Evolutionary conservation across 2,113 vertebrate species (phyloP).

Genomic region (Pteropus alecto): DNA sequence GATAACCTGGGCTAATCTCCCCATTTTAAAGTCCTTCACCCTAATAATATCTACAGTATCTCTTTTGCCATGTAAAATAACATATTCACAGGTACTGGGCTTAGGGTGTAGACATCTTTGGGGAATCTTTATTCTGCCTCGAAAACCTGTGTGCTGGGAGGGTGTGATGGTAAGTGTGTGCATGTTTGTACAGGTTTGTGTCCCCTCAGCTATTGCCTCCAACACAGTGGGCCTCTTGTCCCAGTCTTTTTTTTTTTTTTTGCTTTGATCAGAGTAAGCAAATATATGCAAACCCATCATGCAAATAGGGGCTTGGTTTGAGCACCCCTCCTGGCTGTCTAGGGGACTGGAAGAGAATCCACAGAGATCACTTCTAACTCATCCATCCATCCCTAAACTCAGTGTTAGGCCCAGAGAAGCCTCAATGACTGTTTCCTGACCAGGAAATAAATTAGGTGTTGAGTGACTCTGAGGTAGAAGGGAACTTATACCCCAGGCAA

Average conservation of each 20-base stretch:
- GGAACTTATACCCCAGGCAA: background rate
- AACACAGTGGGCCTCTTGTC: background rate
- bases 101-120: background rate
- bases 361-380: background rate
- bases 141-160: background rate
- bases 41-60: background rate
- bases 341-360: background rate
- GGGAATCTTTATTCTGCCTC: background rate
- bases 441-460: background rate
- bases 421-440: background rate
- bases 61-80: background rate
- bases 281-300: constrained; percentile 45
- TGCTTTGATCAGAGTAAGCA: constrained; percentile 15
- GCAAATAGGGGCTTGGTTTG: background rate
- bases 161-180: background rate
- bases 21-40: background rate
- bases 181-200: background rate
- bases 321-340: constrained; percentile 79
- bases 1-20: background rate
- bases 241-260: background rate
- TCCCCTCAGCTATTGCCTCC: background rate
- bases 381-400: background rate
- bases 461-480: background rate
- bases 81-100: background rate
- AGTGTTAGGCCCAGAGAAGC: background rate